These are phyloP conservation scores for Lepidocyrtinus sp. DNA, from an alignment of 2,888 invertebrate species.

Conservation along the genomic window DNA sequence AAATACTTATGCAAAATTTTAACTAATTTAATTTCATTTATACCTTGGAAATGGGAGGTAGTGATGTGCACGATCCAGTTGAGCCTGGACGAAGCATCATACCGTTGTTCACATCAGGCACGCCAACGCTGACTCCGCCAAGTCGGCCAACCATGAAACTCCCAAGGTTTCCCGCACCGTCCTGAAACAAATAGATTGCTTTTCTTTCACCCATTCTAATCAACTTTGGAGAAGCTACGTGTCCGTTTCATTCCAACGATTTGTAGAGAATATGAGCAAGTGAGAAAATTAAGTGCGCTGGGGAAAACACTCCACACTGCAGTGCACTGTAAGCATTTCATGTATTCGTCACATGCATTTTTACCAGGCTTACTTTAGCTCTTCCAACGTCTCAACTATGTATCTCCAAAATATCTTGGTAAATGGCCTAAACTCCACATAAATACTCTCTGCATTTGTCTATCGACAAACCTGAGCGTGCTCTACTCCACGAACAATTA, in stretches of 20 bases:
- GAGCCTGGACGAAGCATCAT: conserved; percentile 71
- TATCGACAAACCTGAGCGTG: too few relatives aligned
- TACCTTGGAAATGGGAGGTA: conserved; percentile 71
- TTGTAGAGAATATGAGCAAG: neutral
- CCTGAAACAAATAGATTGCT: conserved; percentile 52
- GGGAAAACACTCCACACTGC: too few relatives aligned
- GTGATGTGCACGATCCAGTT: conserved; percentile 70
- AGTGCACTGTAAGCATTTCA: too few relatives aligned
- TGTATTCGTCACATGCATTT: too few relatives aligned
- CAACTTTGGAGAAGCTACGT: neutral
- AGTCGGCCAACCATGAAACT: conserved; percentile 72
- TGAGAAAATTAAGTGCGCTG: neutral
- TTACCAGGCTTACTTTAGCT: too few relatives aligned
- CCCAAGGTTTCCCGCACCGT: conserved; percentile 71
- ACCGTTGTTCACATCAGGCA: conserved; percentile 70
- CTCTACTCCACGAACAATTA: too few relatives aligned
- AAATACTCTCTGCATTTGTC: too few relatives aligned
- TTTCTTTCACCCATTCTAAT: neutral
- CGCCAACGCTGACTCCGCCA: conserved; percentile 71
- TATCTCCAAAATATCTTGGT: too few relatives aligned
- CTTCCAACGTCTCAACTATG: too few relatives aligned
- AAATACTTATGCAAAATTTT: neutral
- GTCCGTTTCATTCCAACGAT: neutral
- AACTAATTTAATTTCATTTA: conserved; percentile 4
- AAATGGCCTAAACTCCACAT: too few relatives aligned